Percentiles rank a stretch among this genome's conserved stretches.
phyloP scores from a whole-genome alignment of 2,797 vertebrate species.

The Xiphophorus birchmanni region DNA sequence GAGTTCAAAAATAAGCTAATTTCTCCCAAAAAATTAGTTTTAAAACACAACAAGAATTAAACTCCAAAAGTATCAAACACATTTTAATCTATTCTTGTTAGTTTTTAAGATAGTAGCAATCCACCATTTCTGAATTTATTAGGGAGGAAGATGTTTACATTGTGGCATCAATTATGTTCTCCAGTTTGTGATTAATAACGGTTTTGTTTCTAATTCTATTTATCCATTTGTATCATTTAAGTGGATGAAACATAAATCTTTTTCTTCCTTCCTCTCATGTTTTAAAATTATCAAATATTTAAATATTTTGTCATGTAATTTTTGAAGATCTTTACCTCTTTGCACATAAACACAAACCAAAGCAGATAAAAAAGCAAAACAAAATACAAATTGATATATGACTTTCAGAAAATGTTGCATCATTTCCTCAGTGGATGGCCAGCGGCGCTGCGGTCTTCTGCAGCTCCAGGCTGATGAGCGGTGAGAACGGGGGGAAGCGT shows the following conservation, averaged over 20 bases:
- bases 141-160: not conserved
- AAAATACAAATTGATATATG: not conserved
- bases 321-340: not conserved
- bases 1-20: not conserved
- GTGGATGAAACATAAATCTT: not conserved
- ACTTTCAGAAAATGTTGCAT: not conserved
- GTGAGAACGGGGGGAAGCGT: conserved; percentile 43
- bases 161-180: not conserved
- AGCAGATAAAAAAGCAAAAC: not conserved
- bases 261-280: not conserved
- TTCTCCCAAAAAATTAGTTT: not conserved
- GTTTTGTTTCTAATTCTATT: not conserved
- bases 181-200: not conserved
- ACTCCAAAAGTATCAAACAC: not conserved
- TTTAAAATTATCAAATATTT: not conserved
- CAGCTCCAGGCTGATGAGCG: conserved; percentile 57
- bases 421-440: conserved; percentile 19
- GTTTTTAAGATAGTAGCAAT: not conserved
- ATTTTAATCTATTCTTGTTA: not conserved
- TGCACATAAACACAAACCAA: not conserved
- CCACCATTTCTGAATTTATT: not conserved
- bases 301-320: not conserved
- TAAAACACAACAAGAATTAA: not conserved
- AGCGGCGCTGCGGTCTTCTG: not conserved
- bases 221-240: not conserved